Conservation (phyloP, 2,113 vertebrate species). For the Lagopus leucura region DNA sequence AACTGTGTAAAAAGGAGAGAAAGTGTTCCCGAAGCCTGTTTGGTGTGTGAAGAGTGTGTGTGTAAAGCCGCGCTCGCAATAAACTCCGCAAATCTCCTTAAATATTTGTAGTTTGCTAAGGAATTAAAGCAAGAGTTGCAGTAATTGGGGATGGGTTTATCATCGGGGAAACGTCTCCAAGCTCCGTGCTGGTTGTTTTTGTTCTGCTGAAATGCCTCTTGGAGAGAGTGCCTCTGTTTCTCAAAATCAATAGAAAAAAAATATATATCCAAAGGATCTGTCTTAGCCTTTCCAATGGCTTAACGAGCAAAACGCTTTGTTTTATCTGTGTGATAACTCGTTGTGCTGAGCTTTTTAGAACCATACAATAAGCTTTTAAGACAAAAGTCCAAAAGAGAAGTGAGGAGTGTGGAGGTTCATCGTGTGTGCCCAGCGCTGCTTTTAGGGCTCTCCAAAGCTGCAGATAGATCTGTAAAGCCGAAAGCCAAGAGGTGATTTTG, state of each 20-base stretch:
- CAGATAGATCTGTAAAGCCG: neutral
- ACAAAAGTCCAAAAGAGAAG: neutral
- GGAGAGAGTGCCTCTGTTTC: fast-evolving
- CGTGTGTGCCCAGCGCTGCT: fast-evolving
- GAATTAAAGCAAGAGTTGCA: neutral
- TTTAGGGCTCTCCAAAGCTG: neutral
- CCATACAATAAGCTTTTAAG: neutral
- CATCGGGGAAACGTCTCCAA: neutral
- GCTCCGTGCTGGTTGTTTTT: neutral
- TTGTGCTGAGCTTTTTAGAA: neutral
- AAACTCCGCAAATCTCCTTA: neutral
- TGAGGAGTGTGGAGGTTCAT: neutral
- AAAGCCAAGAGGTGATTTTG: neutral
- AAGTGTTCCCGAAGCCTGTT: neutral
- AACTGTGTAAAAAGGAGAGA: no score
- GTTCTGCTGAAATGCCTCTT: neutral
- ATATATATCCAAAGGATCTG: no score
- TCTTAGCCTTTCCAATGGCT: neutral
- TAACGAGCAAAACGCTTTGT: neutral
- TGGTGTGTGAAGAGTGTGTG: neutral
- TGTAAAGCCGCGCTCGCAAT: neutral
- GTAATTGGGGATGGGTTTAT: neutral
- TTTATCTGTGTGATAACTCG: neutral
- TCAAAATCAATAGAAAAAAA: neutral
- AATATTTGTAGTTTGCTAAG: neutral